Base-by-base conservation (phyloP, 2,888 invertebrate genomes). In the Baronia brevicornis region DNA sequence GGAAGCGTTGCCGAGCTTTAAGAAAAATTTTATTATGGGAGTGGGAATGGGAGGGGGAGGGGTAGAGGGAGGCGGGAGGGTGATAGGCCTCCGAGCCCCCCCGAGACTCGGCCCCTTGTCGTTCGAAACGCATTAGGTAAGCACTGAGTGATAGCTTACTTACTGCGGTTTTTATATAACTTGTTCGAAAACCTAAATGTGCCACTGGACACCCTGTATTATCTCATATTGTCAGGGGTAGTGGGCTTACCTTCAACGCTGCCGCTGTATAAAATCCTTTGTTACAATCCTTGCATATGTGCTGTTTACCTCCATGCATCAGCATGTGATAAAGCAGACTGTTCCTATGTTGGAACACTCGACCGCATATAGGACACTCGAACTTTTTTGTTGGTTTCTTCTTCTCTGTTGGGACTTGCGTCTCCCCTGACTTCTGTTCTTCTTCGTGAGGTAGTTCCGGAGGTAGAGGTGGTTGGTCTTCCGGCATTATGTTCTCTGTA, bases 241-340 rank as follows among this genome's bases (percentile, higher is more conserved):
- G 21, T 9, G 1, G 3, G 38, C 23, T 28, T 46, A 91, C 93
- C 85, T 93, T 94, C 4, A 95, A 78, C 2, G 95, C 94, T 44
- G 91, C 90, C 1, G 89, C 87, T 0, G 94, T 93, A 56, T 93
- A 94, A 70, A 95, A 95, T 22, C 90, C 89, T 66, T 94, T 94
- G 4, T 91, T 91, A 53, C 95, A 95, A 7, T 90, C 88, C 34
- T 90, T 87, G 56, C 95, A 95, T 28, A 89, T 88, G 57, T 93
- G 92, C 6, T 93, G 86, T 57, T 91, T 88, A 2, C 92, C 92
- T 4, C 89, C 89, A 53, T 94, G 95, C 22, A 93, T 91, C 46
- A 92, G 73, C 75, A 91, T 85, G 54, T 96, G 95, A 69, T 95
- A 95, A 38, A 94, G 87, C 29, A 95, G 72, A 4, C 95, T 95